Evolutionary conservation across 2,113 vertebrate species (phyloP).

Genomic region (Montifringilla adamsi): DNA sequence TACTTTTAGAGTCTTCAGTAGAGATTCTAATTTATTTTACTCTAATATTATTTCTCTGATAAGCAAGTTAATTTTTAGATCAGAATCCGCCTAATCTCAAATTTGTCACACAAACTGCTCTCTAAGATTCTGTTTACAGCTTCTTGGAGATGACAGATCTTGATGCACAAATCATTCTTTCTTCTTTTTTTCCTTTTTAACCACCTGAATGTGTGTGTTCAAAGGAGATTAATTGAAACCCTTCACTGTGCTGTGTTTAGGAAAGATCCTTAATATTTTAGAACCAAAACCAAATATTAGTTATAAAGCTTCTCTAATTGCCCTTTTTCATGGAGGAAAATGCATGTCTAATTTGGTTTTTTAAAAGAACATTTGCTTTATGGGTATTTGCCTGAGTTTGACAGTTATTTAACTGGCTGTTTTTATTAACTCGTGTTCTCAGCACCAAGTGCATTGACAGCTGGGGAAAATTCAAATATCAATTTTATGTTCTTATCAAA

Average conservation of each 20-base stretch:
- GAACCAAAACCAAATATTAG: constrained; percentile 66
- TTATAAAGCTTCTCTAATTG: constrained; percentile 69
- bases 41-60: constrained; percentile 73
- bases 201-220: constrained; percentile 44
- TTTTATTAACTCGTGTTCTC: constrained; percentile 70
- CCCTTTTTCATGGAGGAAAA: constrained; percentile 61
- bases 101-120: constrained; percentile 59
- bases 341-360: constrained; percentile 60
- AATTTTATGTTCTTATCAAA: constrained; percentile 50
- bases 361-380: constrained; percentile 57
- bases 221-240: constrained; percentile 52
- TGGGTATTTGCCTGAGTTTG: constrained; percentile 69
- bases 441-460: constrained; percentile 60
- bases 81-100: background rate
- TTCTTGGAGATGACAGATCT: constrained; percentile 31
- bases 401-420: constrained; percentile 72
- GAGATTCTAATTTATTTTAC: constrained; percentile 70
- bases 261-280: constrained; percentile 31
- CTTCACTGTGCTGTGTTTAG: background rate
- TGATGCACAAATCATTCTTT: constrained; percentile 1
- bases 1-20: constrained; percentile 60
- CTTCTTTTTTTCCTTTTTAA: constrained; percentile 25
- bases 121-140: constrained; percentile 48
- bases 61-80: constrained; percentile 68
- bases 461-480: constrained; percentile 62